phyloP scores from a whole-genome alignment of 2,797 vertebrate genomes.

The Acropternis orthonyx region DNA sequence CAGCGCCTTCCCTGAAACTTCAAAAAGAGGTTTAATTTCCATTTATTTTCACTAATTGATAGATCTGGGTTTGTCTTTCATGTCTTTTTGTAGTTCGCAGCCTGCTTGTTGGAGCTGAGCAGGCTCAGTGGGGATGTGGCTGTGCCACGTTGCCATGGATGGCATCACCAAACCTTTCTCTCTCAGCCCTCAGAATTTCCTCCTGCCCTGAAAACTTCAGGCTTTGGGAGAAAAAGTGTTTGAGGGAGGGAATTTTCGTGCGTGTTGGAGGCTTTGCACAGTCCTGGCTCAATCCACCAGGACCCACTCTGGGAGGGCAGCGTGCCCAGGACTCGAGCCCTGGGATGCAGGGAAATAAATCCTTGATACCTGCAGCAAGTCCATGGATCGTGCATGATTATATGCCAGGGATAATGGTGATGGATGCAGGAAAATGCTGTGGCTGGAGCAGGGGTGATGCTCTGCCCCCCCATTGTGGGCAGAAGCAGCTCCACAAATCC shows the following conservation, averaged over 20 bases:
- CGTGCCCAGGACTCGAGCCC: accelerated
- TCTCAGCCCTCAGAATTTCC: neutral
- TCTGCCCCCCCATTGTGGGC: neutral
- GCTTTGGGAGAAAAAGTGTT: neutral
- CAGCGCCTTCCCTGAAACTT: neutral
- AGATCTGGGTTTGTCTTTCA: neutral
- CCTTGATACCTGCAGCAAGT: neutral
- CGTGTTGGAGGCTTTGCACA: accelerated
- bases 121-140: accelerated
- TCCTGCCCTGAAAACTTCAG: neutral
- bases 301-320: neutral
- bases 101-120: neutral
- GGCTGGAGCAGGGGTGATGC: neutral
- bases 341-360: neutral
- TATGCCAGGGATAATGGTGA: accelerated
- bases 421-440: neutral
- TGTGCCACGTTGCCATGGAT: accelerated
- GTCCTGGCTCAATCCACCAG: accelerated
- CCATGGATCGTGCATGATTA: accelerated
- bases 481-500: neutral
- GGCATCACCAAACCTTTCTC: neutral
- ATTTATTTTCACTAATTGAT: neutral
- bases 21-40: neutral
- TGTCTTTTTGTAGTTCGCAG: neutral
- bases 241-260: neutral